A percentile compares a stretch with the other conserved stretches of the same genome.
Conservation (phyloP, 2,888 invertebrate species). For the Pseudococcus longispinus region DNA sequence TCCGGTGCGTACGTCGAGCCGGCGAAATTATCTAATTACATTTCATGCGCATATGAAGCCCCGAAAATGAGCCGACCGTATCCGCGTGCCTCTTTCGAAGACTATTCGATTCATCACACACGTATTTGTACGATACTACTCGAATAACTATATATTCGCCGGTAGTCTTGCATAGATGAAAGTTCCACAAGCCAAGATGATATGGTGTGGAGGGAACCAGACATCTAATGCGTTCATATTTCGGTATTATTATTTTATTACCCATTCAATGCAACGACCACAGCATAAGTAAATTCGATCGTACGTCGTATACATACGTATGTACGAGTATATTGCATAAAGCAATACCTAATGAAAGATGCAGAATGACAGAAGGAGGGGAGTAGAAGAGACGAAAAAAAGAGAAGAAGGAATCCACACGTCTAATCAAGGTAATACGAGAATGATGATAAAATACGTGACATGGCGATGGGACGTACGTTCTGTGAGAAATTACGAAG, state of each 20-base stretch:
- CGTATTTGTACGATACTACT: too few species aligned
- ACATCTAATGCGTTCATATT: neutral
- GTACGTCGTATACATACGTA: neutral
- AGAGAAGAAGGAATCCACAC: neutral
- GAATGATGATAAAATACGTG: neutral
- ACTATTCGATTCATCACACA: neutral
- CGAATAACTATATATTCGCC: too few species aligned
- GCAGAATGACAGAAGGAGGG: neutral
- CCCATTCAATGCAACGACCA: neutral
- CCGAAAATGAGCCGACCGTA: neutral
- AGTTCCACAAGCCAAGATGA: neutral
- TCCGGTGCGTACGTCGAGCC: neutral
- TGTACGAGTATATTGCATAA: neutral
- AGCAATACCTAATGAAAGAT: neutral
- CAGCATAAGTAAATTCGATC: neutral
- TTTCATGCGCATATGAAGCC: neutral
- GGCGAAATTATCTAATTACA: constrained; percentile 25
- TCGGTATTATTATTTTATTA: neutral
- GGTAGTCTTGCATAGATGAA: neutral
- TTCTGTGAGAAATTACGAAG: neutral
- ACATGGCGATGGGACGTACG: neutral
- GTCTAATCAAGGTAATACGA: neutral
- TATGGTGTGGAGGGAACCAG: neutral
- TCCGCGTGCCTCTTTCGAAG: neutral
- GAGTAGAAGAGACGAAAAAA: neutral